Base-by-base conservation (phyloP, 2,888 invertebrate species). In the Hofmannophila pseudospretella region DNA sequence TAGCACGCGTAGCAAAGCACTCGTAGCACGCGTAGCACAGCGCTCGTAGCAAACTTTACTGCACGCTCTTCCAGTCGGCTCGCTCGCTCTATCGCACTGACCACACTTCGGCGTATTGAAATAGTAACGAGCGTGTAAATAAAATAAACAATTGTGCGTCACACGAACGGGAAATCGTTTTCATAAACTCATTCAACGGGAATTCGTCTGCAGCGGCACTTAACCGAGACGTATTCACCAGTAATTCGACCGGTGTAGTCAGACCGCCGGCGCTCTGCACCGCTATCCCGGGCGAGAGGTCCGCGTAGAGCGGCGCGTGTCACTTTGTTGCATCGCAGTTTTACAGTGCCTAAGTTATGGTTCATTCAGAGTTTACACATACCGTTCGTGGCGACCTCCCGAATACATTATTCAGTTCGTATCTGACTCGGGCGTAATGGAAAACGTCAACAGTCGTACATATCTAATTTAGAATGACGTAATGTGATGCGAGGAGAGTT, bases 151-250 rank as follows among this genome's bases (percentile, higher is more conserved):
- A 23, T 5, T 23, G 29, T 28, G n/a, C n/a, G n/a, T n/a, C n/a
- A n/a, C n/a, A n/a, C n/a, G n/a, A n/a, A n/a, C n/a, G n/a, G 30
- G 31, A 30, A 31, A 23, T 32, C 27, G 38, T 50, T 45, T 48
- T 48, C 49, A 44, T 51, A 45, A 52, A 53, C 44, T 46, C 45
- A 48, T 49, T 50, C 49, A 44, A 41, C 45, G 42, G 46, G 45
- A 50, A 51, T 54, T 49, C 45, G 45, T 54, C 49, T 52, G 51
- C 40, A 44, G 42, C 51, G 47, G 45, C 42, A 38, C 43, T 46
- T 45, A 45, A 43, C 44, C 50, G 39, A 42, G 41, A 46, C 42
- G 44, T 48, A 46, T 45, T 50, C 45, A 45, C 40, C 39, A 36
- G 41, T 41, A 45, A 45, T 48, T 41, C 39, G 44, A 25, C 51